Base-by-base conservation (phyloP, 2,888 invertebrate species). In the Scrobipalpa costella region DNA sequence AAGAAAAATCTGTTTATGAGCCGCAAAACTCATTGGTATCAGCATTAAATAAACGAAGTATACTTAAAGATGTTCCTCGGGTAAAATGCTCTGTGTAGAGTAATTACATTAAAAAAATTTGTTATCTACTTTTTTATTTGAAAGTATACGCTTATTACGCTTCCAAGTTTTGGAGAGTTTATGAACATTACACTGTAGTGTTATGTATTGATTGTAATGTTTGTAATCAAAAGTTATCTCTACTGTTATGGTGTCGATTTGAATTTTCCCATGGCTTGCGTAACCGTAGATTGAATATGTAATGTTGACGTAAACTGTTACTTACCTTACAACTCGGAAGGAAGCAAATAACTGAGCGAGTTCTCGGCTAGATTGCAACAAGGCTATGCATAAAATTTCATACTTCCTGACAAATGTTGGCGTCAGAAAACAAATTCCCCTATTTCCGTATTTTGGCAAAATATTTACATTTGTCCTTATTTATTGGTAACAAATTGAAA, bases 321-420 rank as follows among this genome's bases (percentile, higher is more conserved):
- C 44, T 52, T 52, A 13, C 13, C 63, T n/a, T 21, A 58, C 36
- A 11, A 59, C 21, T 63, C 36, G 15, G 52, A 47, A 59, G 34
- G 52, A 61, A 50, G 15, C 19, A 19, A 61, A 49, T 61, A 27
- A 60, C 21, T 36, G 15, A 21, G 6, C 34, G 19, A 27, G 27
- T 50, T 50, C 19, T 58, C 7, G 58, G 33, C 15, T n/a, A 61
- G 36, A 58, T 49, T 33, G 21, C 55, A 52, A 52, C 50, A 52
- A 52, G 50, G 50, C 21, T 21, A 52, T 13, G 50, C 21, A 52
- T 52, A 52, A 52, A 52, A 52, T 52, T 52, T 27, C 27, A 52
- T 52, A 52, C 11, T 52, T 52, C 50, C 50, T 52, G 50, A 44
- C 44, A 13, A 8, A 52, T 13, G 27, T 52, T 13, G 50, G 50